Base-by-base conservation (phyloP, 2,888 invertebrate genomes). In the Prenolepis imparis region DNA sequence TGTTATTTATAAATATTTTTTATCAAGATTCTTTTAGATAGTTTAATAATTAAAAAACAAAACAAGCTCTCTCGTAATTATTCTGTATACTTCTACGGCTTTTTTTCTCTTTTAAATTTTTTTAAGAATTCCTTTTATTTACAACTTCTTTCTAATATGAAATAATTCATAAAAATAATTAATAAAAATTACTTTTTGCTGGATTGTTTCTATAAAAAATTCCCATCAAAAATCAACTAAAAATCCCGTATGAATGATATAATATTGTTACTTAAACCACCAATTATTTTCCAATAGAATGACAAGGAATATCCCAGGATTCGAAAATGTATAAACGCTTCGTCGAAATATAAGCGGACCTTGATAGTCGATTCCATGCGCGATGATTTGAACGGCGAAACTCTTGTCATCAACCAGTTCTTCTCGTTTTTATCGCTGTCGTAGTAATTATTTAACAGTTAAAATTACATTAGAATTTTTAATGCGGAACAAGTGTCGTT, bases 281-380 rank as follows among this genome's bases (percentile, higher is more conserved):
- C 82, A 88, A 89, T 84, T 59, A 84, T 78, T 70, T 64, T 73
- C 83, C 70, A 88, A 88, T 88, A 86, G 66, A 81, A 52, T 61
- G 66, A 5, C 28, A 75, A 90, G 88, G 87, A 88, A 89, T 90
- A 91, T 75, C 89, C 88, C 87, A 68, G 70, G 73, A 86, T 89
- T 52, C 70, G 81, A 90, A 91, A 92, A 91, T 88, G 0, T 88
- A 81, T 83, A 84, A 92, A 91, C 85, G 87, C 70, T 92, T 92
- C 89, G 88, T 75, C 86, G 91, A 92, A 91, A 88, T 88, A 52
- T 52, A 90, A 90, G 85, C 86, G 86, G 89, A 88, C 91, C 91
- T 93, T 92, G 93, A 90, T 91, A 91, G 28, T 12, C 24, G 88
- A 91, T 89, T 70, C 48, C 41, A 41, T 21, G 52, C 24, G 12